Base-by-base conservation (phyloP, 2,113 vertebrate species). In the Peromyscus polionotus region DNA sequence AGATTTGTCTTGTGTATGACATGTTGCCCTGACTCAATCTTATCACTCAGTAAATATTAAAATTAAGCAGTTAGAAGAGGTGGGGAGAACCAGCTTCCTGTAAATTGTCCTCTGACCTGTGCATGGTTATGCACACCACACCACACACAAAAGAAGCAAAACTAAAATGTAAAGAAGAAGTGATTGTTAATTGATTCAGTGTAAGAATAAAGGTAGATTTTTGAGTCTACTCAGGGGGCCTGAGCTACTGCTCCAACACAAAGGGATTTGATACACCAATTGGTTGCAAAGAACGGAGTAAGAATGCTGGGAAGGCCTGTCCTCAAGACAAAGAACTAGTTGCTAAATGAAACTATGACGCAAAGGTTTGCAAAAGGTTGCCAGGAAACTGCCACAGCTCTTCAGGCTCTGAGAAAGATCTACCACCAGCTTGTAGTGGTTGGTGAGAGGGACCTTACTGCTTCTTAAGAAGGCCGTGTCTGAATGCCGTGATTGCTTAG, bases 141-240 rank as follows among this genome's bases (percentile, higher is more conserved):
- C 48, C 48, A 33, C 48, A 31, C 77, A 51, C 77, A 51, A 19
- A 31, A 51, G 33, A 54, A 54, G 28, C 31, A 36, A 79, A 51
- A 45, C 39, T 76, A 76, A 54, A 79, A 51, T 79, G 48, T 77
- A 14, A 77, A 94, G 36, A 70, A 61, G 75, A 96, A 39, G 67
- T 28, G 13, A 28, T 86, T 90, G 93, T 54, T 86, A 95, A 95
- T 26, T 67, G 16, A 95, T 94, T 89, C 91, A 91, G 4, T 77
- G 45, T 86, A 80, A 89, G 91, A 96, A 59, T 92, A 83, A 91
- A 91, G 65, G 83, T 65, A 76, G 45, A 57, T 92, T 5, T 57
- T 10, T 68, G 26, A 63, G 57, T 88, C n/a, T 89, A 86, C 20
- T 73, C 48, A 95, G 81, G 63, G 89, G 86, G 8, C 75, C 57